Percentiles rank a stretch among this genome's conserved stretches.
Conservation (phyloP, 2,888 invertebrate species). For the Harpalus rubripes region DNA sequence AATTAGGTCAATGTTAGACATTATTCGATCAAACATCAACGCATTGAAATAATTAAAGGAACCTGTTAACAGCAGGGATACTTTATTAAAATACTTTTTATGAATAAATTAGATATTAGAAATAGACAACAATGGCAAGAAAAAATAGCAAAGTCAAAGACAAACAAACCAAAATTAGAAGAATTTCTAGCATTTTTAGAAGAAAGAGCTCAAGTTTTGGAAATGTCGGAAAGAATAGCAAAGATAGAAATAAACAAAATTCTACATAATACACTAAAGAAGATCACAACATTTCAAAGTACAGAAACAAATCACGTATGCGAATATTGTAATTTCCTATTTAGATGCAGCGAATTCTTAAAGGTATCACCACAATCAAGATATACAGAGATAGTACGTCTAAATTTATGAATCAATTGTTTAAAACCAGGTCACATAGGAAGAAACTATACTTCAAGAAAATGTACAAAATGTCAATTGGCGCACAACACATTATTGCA, state of each 20-base stretch:
- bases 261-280: not conserved
- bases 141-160: not conserved
- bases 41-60: constrained; percentile 46
- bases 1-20: constrained; percentile 38
- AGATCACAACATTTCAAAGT: not conserved
- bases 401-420: constrained; percentile 61
- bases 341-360: constrained; percentile 64
- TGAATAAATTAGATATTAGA: constrained; percentile 65
- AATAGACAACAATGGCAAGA: constrained; percentile 68
- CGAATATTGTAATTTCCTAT: constrained; percentile 64
- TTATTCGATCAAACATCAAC: constrained; percentile 45
- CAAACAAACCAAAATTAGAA: constrained; percentile 57
- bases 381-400: constrained; percentile 51
- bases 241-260: constrained; percentile 17
- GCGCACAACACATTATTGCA: constrained; percentile 67
- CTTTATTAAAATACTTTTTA: not conserved
- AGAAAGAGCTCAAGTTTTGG: constrained; percentile 67
- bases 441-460: constrained; percentile 64
- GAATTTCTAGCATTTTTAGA: constrained; percentile 65
- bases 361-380: constrained; percentile 60
- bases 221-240: constrained; percentile 63
- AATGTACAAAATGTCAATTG: constrained; percentile 64
- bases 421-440: constrained; percentile 63
- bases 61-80: no score
- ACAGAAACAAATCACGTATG: constrained; percentile 26